These are phyloP conservation scores for Cassiopea xamachana DNA, from an alignment of 30 jellyfish, hydroid and myxozoan species.

Conservation along the genomic window DNA sequence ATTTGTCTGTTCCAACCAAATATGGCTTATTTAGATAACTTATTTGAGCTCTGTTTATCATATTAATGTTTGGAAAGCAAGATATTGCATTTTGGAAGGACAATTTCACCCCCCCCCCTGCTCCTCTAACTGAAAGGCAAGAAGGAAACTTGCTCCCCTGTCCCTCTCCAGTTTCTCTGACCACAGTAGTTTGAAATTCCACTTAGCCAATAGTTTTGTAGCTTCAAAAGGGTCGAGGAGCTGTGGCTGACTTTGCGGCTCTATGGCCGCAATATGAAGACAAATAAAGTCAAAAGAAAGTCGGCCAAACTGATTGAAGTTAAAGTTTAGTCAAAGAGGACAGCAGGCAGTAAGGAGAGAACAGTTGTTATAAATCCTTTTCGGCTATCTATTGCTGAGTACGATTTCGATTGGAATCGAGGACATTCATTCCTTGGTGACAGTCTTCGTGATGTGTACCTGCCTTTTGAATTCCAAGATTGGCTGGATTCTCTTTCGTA, in stretches of 20 bases:
- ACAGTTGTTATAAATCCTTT: slow-evolving; percentile 53
- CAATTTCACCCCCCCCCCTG: no score
- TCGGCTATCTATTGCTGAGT: slow-evolving; percentile 21
- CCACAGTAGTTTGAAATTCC: no score
- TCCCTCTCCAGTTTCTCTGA: neutral
- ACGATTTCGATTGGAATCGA: neutral
- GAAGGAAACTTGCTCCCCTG: neutral
- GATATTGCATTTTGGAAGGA: no score
- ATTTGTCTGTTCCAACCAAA: no score
- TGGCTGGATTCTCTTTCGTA: neutral
- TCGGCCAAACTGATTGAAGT: slow-evolving; percentile 51
- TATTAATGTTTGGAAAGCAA: no score
- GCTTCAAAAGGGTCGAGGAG: neutral
- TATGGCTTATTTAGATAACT: no score
- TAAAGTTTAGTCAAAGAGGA: slow-evolving; percentile 44
- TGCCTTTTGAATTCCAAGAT: neutral
- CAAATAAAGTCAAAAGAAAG: slow-evolving; percentile 6
- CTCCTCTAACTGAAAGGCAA: no score
- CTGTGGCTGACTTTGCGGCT: slow-evolving; percentile 1
- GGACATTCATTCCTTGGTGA: slow-evolving; percentile 7
- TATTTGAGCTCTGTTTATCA: no score
- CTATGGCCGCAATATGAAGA: slow-evolving; percentile 14
- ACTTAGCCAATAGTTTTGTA: no score
- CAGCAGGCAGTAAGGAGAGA: slow-evolving; percentile 60
- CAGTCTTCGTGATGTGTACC: neutral